Base-by-base conservation (phyloP, 2,888 invertebrate species). In the Drosophila meridiana region DNA sequence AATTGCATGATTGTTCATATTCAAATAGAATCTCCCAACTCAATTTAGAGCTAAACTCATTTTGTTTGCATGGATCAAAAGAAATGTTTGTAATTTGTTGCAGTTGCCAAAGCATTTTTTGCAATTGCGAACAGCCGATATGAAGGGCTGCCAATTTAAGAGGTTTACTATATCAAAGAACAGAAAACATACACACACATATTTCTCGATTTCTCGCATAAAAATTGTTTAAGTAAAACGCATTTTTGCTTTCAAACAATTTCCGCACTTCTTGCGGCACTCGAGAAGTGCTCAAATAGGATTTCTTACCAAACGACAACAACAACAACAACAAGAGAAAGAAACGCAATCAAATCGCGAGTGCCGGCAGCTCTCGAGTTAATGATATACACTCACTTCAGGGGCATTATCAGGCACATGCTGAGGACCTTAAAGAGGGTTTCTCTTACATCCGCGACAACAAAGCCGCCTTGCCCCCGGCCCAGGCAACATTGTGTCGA, bases 311-410 rank as follows among this genome's bases (percentile, higher is more conserved):
- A 30, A 61, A 28, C 55, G 20, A 43, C 28, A 36, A 48, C 30
- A 67, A 47, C 14, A 67, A 32, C 32, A 50, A 26, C 20, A 76
- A 30, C 5, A 13, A 4, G 42, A 38, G 45, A 56, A 73, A 67
- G 69, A 80, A 88, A 83, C 69, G 84, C 84, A 89, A 89, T 89
- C 79, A 87, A 84, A 83, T 78, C 82, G 87, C 85, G 75, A 89
- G 89, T 83, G 83, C 82, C 78, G 76, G 72, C 84, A 83, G 79
- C 82, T 73, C 86, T 87, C 53, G 82, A 87, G 86, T 90, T 87
- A 87, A 87, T 87, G 86, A 87, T 87, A 87, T 90, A 90, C 90
- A 89, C 90, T 90, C 90, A 86, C 90, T 88, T 90, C 82, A 83
- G 83, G 65, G 79, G 89, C 79, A 87, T 89, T 87, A 89, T 89